Percentiles rank a stretch among this genome's conserved stretches.
Conservation (phyloP, 2,113 vertebrate species). For the Pomatostomus ruficeps region DNA sequence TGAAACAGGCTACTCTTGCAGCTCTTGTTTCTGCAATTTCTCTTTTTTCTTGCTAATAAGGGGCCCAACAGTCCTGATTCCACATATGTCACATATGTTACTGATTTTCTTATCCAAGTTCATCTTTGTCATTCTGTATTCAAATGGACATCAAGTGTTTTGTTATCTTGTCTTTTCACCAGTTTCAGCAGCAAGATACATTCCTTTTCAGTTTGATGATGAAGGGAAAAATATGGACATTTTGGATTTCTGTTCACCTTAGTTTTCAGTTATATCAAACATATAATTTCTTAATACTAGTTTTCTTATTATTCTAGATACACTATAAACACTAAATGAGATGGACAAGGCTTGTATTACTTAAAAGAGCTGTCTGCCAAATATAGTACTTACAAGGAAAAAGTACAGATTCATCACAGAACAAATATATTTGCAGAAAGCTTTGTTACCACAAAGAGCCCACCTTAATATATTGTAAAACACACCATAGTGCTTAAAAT, state of each 20-base stretch:
- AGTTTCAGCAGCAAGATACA: neutral
- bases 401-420: neutral
- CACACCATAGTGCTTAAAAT: neutral
- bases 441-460: neutral
- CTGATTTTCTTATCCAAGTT: neutral
- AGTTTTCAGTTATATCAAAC: neutral
- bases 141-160: neutral
- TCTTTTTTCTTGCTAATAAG: neutral
- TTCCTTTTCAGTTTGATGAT: neutral
- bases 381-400: neutral
- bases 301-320: neutral
- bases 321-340: neutral
- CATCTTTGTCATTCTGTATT: neutral
- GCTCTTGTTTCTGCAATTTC: neutral
- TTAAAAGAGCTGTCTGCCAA: neutral
- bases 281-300: neutral
- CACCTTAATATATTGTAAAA: neutral
- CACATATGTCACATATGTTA: neutral
- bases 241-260: neutral
- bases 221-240: neutral
- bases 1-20: neutral
- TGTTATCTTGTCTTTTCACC: neutral
- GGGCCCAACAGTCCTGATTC: neutral
- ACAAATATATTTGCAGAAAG: neutral
- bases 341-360: neutral